phyloP scores from a whole-genome alignment of 35 echinoderm and acorn worm genomes.

The Ophiothrix spiculata region DNA sequence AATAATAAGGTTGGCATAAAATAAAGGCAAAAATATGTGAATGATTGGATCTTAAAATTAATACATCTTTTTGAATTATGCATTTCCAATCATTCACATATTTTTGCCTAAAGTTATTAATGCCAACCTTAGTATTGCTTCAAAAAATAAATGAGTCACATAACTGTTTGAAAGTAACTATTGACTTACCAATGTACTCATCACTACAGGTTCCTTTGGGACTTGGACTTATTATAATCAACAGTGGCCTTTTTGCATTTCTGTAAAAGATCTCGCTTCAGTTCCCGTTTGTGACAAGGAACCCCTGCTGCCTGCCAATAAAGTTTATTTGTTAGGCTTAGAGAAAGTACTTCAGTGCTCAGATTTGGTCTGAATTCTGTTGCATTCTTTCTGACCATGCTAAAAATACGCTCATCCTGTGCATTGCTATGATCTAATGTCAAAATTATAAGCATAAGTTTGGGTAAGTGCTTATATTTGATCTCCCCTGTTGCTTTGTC shows the following conservation, averaged over 20 bases:
- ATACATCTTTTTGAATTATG: too few relatives aligned
- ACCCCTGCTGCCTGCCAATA: not conserved
- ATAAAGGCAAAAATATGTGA: too few relatives aligned
- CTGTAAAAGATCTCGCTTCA: not conserved
- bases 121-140: too few relatives aligned
- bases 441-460: not conserved
- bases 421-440: not conserved
- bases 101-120: too few relatives aligned
- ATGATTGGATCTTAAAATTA: too few relatives aligned
- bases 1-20: too few relatives aligned
- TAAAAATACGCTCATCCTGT: not conserved
- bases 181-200: too few relatives aligned
- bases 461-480: not conserved
- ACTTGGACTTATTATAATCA: not conserved
- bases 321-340: not conserved
- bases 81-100: too few relatives aligned
- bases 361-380: not conserved
- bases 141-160: too few relatives aligned
- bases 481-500: not conserved
- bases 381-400: not conserved
- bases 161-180: too few relatives aligned
- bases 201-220: too few relatives aligned
- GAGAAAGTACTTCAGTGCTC: not conserved
- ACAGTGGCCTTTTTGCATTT: not conserved
- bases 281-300: not conserved